A percentile compares a stretch with the other conserved stretches of the same genome.
These are phyloP conservation scores for Neomorphus geoffroyi DNA, from an alignment of 2,797 vertebrate species.

Conservation along the genomic window DNA sequence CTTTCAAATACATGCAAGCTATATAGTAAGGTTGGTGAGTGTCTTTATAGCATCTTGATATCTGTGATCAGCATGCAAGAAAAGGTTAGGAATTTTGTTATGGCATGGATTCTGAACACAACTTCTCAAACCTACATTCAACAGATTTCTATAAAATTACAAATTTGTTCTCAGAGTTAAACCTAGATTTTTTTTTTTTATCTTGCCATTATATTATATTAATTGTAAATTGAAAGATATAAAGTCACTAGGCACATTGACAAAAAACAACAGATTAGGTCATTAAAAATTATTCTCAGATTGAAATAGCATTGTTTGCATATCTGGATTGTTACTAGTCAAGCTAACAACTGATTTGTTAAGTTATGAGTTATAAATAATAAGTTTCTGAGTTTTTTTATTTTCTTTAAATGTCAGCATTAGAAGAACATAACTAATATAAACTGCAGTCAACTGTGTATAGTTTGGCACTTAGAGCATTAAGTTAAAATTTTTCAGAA, in stretches of 20 bases:
- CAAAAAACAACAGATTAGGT: neutral
- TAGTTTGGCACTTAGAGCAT: neutral
- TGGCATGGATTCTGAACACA: neutral
- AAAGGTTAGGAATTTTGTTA: slow-evolving; percentile 7
- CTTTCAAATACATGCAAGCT: neutral
- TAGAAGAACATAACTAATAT: neutral
- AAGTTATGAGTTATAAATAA: neutral
- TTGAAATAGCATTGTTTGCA: neutral
- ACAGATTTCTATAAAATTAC: neutral
- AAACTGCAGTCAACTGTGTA: neutral
- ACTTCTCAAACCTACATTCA: neutral
- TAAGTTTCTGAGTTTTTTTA: neutral
- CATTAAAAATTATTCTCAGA: neutral
- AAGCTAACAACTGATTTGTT: neutral
- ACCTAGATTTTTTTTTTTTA: neutral
- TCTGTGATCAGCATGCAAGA: neutral
- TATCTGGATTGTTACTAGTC: neutral
- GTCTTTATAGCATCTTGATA: neutral
- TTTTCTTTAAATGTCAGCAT: neutral
- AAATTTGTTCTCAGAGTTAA: neutral
- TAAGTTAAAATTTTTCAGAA: rapidly evolving
- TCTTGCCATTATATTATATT: neutral
- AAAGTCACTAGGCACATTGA: neutral
- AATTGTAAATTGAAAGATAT: neutral
- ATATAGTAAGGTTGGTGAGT: neutral